Percentiles rank a stretch among this genome's conserved stretches.
These are phyloP conservation scores for Eublepharis macularius DNA, from an alignment of 2,113 vertebrate species.

Conservation along the genomic window DNA sequence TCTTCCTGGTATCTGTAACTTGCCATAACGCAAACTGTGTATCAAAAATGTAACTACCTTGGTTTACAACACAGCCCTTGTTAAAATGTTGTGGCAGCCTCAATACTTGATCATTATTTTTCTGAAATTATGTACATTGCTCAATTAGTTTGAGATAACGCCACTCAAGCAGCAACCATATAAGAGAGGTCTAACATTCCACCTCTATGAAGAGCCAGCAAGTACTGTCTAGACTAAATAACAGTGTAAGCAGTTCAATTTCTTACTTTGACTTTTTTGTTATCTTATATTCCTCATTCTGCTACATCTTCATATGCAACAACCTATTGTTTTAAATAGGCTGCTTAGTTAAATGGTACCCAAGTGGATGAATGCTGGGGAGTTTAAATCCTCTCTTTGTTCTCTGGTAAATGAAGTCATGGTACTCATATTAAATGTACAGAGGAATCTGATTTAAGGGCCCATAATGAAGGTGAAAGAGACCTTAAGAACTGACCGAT, in stretches of 20 bases:
- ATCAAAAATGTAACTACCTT: background rate
- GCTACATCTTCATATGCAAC: background rate
- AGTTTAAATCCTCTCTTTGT: too few species aligned
- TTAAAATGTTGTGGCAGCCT: background rate
- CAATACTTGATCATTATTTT: background rate
- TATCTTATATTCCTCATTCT: background rate
- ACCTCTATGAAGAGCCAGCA: background rate
- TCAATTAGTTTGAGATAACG: background rate
- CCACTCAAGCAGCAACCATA: too few species aligned
- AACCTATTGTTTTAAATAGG: background rate
- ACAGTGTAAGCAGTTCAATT: background rate
- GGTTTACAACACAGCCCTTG: background rate
- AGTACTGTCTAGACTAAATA: background rate
- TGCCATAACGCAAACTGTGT: background rate
- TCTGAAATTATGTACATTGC: background rate
- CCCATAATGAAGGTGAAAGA: too few species aligned
- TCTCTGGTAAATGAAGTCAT: too few species aligned
- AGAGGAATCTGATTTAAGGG: too few species aligned
- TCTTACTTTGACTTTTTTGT: background rate
- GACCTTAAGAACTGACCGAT: too few species aligned
- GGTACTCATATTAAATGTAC: too few species aligned
- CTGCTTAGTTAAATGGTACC: background rate
- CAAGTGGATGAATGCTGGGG: background rate
- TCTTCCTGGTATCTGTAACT: background rate
- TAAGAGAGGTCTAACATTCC: background rate